Base-by-base conservation (phyloP, 2,797 vertebrate genomes). In the Lutjanus argentimaculatus region DNA sequence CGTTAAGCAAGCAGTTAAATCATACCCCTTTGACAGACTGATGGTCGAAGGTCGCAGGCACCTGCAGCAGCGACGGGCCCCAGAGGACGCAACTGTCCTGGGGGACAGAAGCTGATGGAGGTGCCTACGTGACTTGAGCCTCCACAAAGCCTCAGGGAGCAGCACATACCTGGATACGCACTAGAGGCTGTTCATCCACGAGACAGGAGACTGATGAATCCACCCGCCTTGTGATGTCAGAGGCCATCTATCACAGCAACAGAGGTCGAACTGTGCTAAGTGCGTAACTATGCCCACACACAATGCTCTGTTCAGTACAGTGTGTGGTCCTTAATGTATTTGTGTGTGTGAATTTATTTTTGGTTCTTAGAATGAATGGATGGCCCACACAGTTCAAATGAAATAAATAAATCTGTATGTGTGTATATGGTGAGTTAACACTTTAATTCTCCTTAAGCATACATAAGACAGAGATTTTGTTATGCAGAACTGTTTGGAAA, bases 21-120 rank as follows among this genome's bases (percentile, higher is more conserved):
- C 67, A 62, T 7, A 52, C 9, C 0, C 45, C 14, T 43, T 1
- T 42, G 61, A 77, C 57, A 72, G 63, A 15, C 63, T 59, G 63
- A 78, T 46, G 68, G 72, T 53, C 4, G 12, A 62, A 61, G 59
- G 61, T 76, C 13, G 17, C 48, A 55, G 48, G 64, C 52, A 25
- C 43, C 49, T 64, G 55, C 46, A 13, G 49, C 56, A 42, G 10
- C 14, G 4, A 14, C n/a, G 7, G 77, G 16, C 36, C 71, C 56
- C 48, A 21, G 25, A 62, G 46, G 62, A 70, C 2, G 48, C 46
- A 36, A 19, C 64, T 7, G 16, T 69, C 75, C 68, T 12, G 8
- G 25, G 59, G 67, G 64, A 83, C 40, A 8, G n/a, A 16, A 10
- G 57, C 51, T 67, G 74, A 70, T 61, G 68, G 80, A 73, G 63